phyloP scores from a whole-genome alignment of 2,888 invertebrate species.

The Boloria euphrosyne region DNA sequence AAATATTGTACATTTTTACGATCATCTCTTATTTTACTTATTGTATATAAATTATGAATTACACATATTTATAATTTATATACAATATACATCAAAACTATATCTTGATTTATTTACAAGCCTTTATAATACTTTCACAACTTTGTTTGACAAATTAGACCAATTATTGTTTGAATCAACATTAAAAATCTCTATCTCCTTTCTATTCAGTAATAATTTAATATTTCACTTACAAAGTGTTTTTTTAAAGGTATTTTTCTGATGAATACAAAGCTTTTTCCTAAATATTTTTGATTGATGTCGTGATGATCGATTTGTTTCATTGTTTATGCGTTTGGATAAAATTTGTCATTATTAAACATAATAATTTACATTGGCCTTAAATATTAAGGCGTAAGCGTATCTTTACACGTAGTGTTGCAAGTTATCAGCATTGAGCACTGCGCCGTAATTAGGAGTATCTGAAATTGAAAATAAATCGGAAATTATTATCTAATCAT shows the following conservation, averaged over 20 bases:
- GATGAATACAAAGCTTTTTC: conserved; percentile 17
- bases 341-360: conserved; percentile 1
- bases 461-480: conserved; percentile 56
- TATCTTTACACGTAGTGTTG: conserved; percentile 62
- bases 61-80: too few relatives aligned
- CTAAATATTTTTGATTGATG: conserved; percentile 30
- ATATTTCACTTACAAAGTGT: not conserved
- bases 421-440: conserved; percentile 64
- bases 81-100: too few relatives aligned
- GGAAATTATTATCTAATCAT: not conserved
- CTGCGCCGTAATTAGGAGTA: conserved; percentile 59
- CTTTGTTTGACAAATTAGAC: too few relatives aligned
- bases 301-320: conserved; percentile 7
- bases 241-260: not conserved
- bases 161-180: too few relatives aligned
- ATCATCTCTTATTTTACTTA: too few relatives aligned
- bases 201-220: not conserved
- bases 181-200: too few relatives aligned
- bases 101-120: too few relatives aligned
- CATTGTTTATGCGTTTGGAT: not conserved
- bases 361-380: conserved; percentile 7
- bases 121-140: too few relatives aligned
- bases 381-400: conserved; percentile 10
- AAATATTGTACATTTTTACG: not conserved
- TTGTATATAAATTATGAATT: too few relatives aligned